Percentiles rank a stretch among this genome's conserved stretches.
Conservation (phyloP, 2,113 vertebrate species). For the Gallinago jamesoni region DNA sequence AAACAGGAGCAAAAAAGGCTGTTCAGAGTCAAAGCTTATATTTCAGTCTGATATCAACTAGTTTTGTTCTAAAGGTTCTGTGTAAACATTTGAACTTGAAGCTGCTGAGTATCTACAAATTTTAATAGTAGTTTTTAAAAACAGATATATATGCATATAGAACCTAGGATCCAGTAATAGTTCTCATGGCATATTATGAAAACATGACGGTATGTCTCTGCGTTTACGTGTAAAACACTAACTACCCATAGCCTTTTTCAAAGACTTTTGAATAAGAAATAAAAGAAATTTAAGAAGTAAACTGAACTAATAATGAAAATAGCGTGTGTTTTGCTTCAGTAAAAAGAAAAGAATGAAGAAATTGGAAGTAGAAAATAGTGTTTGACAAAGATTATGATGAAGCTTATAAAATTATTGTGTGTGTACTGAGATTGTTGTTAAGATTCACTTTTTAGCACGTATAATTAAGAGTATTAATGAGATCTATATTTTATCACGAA, state of each 20-base stretch:
- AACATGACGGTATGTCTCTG: not conserved
- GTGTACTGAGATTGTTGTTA: not conserved
- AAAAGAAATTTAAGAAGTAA: not conserved
- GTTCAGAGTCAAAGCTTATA: not conserved
- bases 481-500: not conserved
- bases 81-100: slow-evolving; percentile 5
- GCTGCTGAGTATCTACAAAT: not conserved
- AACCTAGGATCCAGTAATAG: not conserved
- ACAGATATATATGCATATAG: not conserved
- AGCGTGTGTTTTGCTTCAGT: not conserved
- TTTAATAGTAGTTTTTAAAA: not conserved
- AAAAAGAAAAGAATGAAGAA: not conserved
- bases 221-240: not conserved
- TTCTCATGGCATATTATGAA: not conserved
- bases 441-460: not conserved
- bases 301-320: not conserved
- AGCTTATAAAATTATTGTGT: not conserved
- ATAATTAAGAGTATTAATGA: not conserved
- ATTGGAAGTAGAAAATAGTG: not conserved
- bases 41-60: not conserved
- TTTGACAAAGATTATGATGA: not conserved
- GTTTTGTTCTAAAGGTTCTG: not conserved
- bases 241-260: not conserved
- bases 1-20: not conserved
- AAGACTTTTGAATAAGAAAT: not conserved